Evolutionary conservation across 2,888 invertebrate genomes (phyloP), one percentile per base, ranked within the genome.

Genomic region (Isotomurus palustris): DNA sequence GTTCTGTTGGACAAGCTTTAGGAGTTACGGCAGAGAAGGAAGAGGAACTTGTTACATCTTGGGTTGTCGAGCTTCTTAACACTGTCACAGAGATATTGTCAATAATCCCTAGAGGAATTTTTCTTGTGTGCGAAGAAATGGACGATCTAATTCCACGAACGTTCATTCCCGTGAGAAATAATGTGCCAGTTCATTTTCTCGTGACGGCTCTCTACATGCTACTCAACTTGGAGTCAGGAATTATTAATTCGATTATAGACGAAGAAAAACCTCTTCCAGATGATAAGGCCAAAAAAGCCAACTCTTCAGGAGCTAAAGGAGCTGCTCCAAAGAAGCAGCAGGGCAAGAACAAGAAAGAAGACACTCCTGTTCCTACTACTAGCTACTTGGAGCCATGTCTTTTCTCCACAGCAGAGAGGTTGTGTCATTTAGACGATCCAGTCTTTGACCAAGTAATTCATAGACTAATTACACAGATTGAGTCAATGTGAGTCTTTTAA

Each of bases 61-160:
- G 67, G 55, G 65, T 69, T 12, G 60, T 60, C 36, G 67, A 69
- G 21, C 56, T 70, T 36, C 61, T 70, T 2, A 70, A 67, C 43
- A 65, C 58, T 2, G 38, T 69, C 5, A 68, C 70, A 4, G 70
- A 70, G 38, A 66, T 66, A 19, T 24, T 69, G 32, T 67, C 66
- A 2, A 68, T 70, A 2, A 62, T 70, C 36, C 70, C 70, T 1
- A 40, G 70, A 48, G 69, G 69, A 27, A 69, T 70, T 44, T 69
- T 70, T 35, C 25, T 67, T 24, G 61, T 70, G 1, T 67, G 68
- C 49, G 69, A 70, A 62, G 70, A 70, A 60, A 70, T 91, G 58
- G 84, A 87, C 72, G 83, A 84, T 44, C 79, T 83, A 2, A 75
- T 89, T 17, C 87, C 89, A 0, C 81, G 85, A 0, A 82, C 85